phyloP scores from a whole-genome alignment of 1,140 invertebrate species.

The Adelges cooleyi region DNA sequence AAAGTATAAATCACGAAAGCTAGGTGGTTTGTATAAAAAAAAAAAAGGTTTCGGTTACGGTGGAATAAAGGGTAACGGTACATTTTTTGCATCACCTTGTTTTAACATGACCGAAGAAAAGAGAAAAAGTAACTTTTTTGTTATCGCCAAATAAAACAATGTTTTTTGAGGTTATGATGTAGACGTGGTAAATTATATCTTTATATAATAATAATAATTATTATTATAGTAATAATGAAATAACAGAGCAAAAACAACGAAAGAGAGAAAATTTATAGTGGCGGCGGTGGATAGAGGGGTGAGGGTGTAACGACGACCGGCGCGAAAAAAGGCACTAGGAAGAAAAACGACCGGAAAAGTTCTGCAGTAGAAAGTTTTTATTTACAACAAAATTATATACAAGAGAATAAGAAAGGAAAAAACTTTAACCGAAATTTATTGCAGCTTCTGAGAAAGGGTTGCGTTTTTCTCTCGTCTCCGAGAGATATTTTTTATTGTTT shows the following conservation, averaged over 20 bases:
- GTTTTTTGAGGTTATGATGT: constrained; percentile 25
- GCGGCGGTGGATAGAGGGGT: background rate
- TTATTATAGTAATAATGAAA: constrained; percentile 22
- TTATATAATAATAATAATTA: constrained; percentile 1
- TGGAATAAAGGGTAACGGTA: background rate
- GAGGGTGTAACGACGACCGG: background rate
- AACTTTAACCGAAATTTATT: constrained; percentile 28
- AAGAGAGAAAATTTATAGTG: constrained; percentile 14
- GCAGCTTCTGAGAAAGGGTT: constrained; percentile 3
- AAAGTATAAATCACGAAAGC: too few relatives aligned
- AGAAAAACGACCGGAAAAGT: constrained; percentile 26
- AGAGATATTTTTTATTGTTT: background rate
- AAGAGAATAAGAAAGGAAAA: constrained; percentile 22
- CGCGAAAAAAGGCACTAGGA: constrained; percentile 10
- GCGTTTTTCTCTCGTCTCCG: constrained; percentile 13
- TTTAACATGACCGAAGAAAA: constrained; percentile 26
- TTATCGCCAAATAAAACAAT: background rate
- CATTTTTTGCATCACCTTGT: constrained; percentile 16
- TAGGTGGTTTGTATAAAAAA: too few relatives aligned
- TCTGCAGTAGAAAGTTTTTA: constrained; percentile 25
- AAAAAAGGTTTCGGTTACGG: too few relatives aligned
- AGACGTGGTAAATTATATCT: constrained; percentile 22
- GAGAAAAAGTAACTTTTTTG: constrained; percentile 23
- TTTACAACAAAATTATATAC: constrained; percentile 21
- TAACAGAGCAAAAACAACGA: constrained; percentile 16